These are phyloP conservation scores for Megamerina dolium DNA, from an alignment of 2,888 invertebrate species.

Conservation along the genomic window DNA sequence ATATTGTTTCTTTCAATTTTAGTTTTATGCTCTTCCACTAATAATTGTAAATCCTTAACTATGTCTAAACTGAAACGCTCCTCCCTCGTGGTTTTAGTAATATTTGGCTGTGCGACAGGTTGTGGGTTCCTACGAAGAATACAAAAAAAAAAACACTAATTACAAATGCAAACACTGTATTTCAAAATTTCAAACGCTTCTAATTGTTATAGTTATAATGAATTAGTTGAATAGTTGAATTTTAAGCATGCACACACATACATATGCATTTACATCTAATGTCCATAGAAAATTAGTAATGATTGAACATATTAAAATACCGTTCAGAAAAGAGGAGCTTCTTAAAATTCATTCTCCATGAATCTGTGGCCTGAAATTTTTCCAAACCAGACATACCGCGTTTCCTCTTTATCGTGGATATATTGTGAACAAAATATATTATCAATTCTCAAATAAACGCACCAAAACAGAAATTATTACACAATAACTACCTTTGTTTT, in stretches of 20 bases:
- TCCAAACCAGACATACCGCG: slow-evolving; percentile 44
- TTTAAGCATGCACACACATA: background rate
- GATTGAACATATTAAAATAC: slow-evolving; percentile 40
- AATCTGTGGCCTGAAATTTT: slow-evolving; percentile 40
- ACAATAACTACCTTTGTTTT: no score
- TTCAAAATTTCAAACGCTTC: background rate
- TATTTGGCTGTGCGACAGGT: slow-evolving; percentile 12
- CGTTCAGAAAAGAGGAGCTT: slow-evolving; percentile 37
- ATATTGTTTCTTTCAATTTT: no score
- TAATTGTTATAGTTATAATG: background rate
- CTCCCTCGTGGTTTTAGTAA: slow-evolving; percentile 10
- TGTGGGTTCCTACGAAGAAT: slow-evolving; percentile 15
- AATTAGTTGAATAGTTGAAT: background rate
- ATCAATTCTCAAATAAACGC: no score
- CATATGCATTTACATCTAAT: background rate
- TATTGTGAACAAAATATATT: no score
- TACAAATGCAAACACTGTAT: background rate
- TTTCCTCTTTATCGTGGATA: no score
- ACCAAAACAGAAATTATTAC: no score
- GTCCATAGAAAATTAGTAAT: no score
- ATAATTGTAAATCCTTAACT: slow-evolving; percentile 29
- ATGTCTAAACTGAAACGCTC: slow-evolving; percentile 35
- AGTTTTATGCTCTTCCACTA: slow-evolving; percentile 27
- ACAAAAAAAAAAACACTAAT: background rate
- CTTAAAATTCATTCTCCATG: slow-evolving; percentile 40